Evolutionary conservation across 2,797 vertebrate species (phyloP).

Genomic region (Aphelocoma californica): DNA sequence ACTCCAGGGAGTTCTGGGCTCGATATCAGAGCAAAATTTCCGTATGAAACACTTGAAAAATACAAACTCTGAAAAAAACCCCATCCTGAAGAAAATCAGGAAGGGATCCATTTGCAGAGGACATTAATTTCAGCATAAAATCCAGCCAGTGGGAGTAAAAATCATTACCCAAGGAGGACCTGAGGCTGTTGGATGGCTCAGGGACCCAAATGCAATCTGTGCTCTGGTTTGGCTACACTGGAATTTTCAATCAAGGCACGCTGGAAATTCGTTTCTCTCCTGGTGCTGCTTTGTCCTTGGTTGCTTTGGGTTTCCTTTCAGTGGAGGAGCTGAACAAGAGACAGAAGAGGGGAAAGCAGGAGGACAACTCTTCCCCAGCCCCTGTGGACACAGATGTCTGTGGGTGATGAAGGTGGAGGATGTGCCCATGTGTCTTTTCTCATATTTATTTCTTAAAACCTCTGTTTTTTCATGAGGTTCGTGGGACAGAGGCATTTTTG

Average conservation of each 20-base stretch:
- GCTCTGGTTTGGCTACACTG: fast-evolving
- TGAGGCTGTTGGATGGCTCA: background rate
- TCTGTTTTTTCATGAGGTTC: background rate
- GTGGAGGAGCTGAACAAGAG: background rate
- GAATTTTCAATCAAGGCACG: background rate
- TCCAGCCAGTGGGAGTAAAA: background rate
- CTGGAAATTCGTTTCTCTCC: background rate
- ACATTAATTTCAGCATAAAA: background rate
- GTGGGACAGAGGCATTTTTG: background rate
- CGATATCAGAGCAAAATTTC: background rate
- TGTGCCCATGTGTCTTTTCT: background rate
- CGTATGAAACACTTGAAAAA: background rate
- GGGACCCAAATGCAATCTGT: background rate
- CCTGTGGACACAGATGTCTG: background rate
- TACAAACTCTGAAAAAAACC: fast-evolving
- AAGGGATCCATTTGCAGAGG: background rate
- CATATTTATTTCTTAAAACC: background rate
- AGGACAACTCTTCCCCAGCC: background rate
- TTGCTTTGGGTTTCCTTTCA: background rate
- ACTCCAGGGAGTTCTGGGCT: background rate
- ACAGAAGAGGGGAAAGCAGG: background rate
- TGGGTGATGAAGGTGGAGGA: background rate
- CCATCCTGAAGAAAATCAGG: background rate
- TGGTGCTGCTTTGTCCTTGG: background rate
- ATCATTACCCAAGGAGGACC: background rate